phyloP scores from a whole-genome alignment of 2,888 invertebrate species.

The Tipula confusa region DNA sequence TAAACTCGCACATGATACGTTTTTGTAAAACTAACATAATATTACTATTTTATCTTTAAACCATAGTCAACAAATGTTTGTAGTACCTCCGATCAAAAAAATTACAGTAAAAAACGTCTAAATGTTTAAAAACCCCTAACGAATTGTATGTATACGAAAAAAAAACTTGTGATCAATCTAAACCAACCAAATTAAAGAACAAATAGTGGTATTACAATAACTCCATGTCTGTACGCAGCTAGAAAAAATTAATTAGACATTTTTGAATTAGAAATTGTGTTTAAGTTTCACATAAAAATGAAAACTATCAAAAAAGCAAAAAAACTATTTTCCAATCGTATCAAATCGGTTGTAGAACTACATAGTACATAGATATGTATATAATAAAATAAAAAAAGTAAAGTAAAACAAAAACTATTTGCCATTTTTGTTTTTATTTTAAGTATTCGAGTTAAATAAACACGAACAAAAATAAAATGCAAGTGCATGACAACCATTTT shows the following conservation, averaged over 20 bases:
- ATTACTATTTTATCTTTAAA: background rate
- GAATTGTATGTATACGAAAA: too few relatives aligned
- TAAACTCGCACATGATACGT: background rate
- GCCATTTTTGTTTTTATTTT: background rate
- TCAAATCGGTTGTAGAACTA: background rate
- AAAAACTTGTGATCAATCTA: background rate
- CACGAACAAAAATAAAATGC: background rate
- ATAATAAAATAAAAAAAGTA: background rate
- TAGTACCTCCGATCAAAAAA: too few relatives aligned
- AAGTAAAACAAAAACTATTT: background rate
- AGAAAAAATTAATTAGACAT: background rate
- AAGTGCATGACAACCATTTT: conserved; percentile 20
- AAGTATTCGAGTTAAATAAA: background rate
- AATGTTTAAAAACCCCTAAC: too few relatives aligned
- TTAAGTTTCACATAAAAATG: background rate
- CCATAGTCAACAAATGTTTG: background rate
- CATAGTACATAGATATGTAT: background rate
- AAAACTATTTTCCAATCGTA: conserved; percentile 20
- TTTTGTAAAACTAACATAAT: background rate
- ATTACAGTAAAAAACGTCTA: too few relatives aligned
- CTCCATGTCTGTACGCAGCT: background rate
- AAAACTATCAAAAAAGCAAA: background rate
- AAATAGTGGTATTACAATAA: background rate
- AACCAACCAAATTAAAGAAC: background rate
- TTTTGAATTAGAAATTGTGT: background rate